Evolutionary conservation across 2,888 invertebrate genomes (phyloP).

Genomic region (Diarsia brunnea): DNA sequence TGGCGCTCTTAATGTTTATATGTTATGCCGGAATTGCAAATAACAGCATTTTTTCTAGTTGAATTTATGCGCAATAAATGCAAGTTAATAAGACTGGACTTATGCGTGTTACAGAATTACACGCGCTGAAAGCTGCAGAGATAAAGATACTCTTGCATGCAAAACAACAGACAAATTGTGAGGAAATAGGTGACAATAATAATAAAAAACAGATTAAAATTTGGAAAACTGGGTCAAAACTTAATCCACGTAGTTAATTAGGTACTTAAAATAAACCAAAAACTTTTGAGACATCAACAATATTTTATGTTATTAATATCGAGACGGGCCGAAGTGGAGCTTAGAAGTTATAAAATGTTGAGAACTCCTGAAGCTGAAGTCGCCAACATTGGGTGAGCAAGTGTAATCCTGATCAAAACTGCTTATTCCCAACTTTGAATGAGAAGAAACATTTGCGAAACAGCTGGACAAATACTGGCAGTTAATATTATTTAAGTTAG

Average conservation of each 20-base stretch:
- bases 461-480: not conserved
- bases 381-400: not conserved
- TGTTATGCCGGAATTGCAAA: conserved; percentile 64
- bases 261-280: conserved; percentile 10
- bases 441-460: not conserved
- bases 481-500: not conserved
- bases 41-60: conserved; percentile 34
- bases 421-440: not conserved
- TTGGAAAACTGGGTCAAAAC: conserved; percentile 25
- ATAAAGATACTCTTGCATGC: conserved; percentile 1
- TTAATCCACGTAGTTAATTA: conserved; percentile 28
- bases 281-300: not conserved
- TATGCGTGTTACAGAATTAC: not conserved
- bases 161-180: not conserved
- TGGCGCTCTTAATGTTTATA: conserved; percentile 60
- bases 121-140: not conserved
- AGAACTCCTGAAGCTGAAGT: not conserved
- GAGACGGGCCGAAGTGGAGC: not conserved
- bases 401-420: not conserved
- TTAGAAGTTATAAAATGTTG: conserved; percentile 9
- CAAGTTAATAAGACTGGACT: conserved; percentile 1
- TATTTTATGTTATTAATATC: conserved; percentile 4
- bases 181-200: conserved; percentile 10
- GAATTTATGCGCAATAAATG: conserved; percentile 33
- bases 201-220: conserved; percentile 11